A percentile compares a stretch with the other conserved stretches of the same genome.
Evolutionary conservation across 2,888 invertebrate genomes (phyloP).

Genomic region (Lasioglossum leucozonium): DNA sequence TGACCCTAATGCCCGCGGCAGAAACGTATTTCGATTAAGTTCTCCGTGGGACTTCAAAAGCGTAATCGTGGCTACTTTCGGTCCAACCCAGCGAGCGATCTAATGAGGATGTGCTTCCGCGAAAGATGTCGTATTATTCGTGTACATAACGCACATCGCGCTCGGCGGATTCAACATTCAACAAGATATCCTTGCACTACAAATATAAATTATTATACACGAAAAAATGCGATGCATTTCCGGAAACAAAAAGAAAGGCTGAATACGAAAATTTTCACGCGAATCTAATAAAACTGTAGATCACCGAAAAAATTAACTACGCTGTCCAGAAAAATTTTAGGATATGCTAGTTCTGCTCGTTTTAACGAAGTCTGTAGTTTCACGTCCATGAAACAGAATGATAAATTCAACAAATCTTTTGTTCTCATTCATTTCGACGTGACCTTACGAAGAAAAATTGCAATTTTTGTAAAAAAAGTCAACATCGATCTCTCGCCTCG

Average conservation of each 20-base stretch:
- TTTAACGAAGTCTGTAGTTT: too few species aligned
- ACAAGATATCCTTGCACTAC: background rate
- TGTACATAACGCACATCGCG: constrained; percentile 17
- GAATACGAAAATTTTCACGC: too few species aligned
- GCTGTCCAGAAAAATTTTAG: too few species aligned
- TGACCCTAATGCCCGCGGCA: constrained; percentile 33
- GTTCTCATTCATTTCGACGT: too few species aligned
- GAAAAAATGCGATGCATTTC: background rate
- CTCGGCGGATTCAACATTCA: constrained; percentile 25
- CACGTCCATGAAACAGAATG: too few species aligned
- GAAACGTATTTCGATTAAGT: constrained; percentile 44
- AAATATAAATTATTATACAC: background rate
- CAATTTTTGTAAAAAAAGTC: background rate
- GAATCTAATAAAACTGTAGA: too few species aligned
- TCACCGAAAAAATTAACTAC: too few species aligned
- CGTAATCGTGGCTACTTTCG: constrained; percentile 53
- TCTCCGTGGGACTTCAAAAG: constrained; percentile 49
- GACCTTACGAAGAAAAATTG: background rate
- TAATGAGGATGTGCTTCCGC: constrained; percentile 66
- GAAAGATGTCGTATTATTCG: constrained; percentile 53
- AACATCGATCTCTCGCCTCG: background rate
- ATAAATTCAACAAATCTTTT: too few species aligned
- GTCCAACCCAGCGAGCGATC: constrained; percentile 32
- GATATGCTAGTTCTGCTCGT: too few species aligned
- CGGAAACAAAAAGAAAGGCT: background rate